These are phyloP conservation scores for Gambusia yucatana DNA, from an alignment of 2,797 vertebrate species.

Conservation along the genomic window DNA sequence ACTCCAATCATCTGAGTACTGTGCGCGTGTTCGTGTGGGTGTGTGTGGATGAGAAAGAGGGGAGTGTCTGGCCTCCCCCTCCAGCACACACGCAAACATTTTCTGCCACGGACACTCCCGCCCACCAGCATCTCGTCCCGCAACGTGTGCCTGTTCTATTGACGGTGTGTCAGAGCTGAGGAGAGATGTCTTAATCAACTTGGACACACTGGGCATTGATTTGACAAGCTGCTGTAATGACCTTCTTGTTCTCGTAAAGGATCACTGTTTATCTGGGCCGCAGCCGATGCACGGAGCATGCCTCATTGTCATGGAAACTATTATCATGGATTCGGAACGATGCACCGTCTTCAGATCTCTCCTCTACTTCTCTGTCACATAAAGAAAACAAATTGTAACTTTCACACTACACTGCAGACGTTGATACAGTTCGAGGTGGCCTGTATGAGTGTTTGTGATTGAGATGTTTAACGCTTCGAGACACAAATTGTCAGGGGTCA, in stretches of 20 bases:
- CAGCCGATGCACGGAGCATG: conserved; percentile 84
- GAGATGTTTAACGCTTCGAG: conserved; percentile 36
- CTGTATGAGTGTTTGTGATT: neutral
- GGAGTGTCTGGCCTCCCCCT: conserved; percentile 1
- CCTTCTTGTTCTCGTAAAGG: conserved; percentile 99
- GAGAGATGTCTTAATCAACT: conserved; percentile 98
- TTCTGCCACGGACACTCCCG: conserved; percentile 25
- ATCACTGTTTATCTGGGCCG: conserved; percentile 95
- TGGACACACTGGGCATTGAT: conserved; percentile 98
- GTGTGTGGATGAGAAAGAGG: conserved; percentile 36
- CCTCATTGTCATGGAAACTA: conserved; percentile 96
- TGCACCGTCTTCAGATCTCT: conserved; percentile 39
- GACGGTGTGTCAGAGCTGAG: conserved; percentile 94
- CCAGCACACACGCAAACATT: conserved; percentile 21
- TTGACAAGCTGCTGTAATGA: conserved; percentile 99
- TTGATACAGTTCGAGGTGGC: conserved; percentile 40
- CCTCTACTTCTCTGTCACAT: conserved; percentile 35
- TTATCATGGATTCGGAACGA: conserved; percentile 79
- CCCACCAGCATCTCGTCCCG: conserved; percentile 30
- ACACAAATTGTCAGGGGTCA: conserved; percentile 49
- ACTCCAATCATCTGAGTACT: conserved; percentile 95
- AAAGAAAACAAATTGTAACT: conserved; percentile 23
- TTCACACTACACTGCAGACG: conserved; percentile 8
- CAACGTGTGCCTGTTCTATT: conserved; percentile 90
- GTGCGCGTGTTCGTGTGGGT: conserved; percentile 54